Percentiles rank a stretch among this genome's conserved stretches.
phyloP scores from a whole-genome alignment of 2,888 invertebrate genomes.

The Julus scandinavius region DNA sequence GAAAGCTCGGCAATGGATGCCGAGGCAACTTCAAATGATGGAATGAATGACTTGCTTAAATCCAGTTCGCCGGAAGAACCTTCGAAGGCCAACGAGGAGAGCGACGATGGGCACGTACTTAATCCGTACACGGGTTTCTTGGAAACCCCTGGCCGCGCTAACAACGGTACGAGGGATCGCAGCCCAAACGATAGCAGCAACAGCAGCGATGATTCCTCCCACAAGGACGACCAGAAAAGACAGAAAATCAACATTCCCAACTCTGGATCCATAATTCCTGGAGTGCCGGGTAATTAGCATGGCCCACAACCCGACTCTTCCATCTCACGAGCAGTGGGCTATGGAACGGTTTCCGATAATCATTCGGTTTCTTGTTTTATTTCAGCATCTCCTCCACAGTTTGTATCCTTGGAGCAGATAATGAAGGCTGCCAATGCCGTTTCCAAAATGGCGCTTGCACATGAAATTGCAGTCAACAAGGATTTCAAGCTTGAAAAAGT shows the following conservation, averaged over 20 bases:
- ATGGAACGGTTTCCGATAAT: background rate
- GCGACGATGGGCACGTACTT: constrained; percentile 6
- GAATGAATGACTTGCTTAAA: background rate
- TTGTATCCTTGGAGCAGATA: constrained; percentile 84
- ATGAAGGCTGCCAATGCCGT: constrained; percentile 88
- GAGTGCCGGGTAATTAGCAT: constrained; percentile 44
- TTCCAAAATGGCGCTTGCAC: constrained; percentile 93
- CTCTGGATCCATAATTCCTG: constrained; percentile 40
- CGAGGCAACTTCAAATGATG: background rate
- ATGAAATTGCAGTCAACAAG: constrained; percentile 95
- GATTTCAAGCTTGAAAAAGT: constrained; percentile 87
- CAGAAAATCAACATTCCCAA: constrained; percentile 41
- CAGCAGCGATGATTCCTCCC: background rate
- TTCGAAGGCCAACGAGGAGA: background rate
- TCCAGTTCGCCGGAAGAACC: background rate
- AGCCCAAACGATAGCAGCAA: constrained; percentile 47
- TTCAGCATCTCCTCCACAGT: constrained; percentile 84
- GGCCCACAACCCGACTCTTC: background rate
- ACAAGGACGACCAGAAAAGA: constrained; percentile 48
- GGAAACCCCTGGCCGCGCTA: background rate
- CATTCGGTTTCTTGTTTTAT: constrained; percentile 60
- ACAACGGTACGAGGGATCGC: background rate
- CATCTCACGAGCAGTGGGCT: no score
- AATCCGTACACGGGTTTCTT: constrained; percentile 31
- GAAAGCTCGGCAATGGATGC: background rate